phyloP scores from a whole-genome alignment of 2,113 vertebrate genomes.

The Gambusia affinis region DNA sequence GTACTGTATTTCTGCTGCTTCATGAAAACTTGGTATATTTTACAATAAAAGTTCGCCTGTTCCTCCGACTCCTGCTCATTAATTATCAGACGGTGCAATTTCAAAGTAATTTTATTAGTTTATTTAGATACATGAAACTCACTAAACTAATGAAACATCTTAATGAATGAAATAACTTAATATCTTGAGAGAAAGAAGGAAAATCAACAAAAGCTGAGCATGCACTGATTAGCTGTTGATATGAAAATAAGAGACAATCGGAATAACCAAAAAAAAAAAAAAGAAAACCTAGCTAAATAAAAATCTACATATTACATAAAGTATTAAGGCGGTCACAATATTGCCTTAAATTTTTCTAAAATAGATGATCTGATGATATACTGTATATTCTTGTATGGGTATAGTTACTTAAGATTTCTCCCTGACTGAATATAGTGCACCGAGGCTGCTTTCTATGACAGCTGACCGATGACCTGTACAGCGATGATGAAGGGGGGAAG shows the following conservation, averaged over 20 bases:
- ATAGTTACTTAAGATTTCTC: slow-evolving; percentile 56
- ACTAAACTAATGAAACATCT: slow-evolving; percentile 64
- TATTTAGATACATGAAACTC: slow-evolving; percentile 67
- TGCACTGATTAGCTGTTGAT: slow-evolving; percentile 60
- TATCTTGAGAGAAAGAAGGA: slow-evolving; percentile 33
- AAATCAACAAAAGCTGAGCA: slow-evolving; percentile 59
- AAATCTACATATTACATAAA: slow-evolving; percentile 59
- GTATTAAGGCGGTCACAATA: slow-evolving; percentile 61
- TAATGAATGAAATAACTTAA: slow-evolving; percentile 69
- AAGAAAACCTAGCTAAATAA: slow-evolving; percentile 60
- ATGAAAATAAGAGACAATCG: slow-evolving; percentile 32
- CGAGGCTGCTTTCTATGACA: slow-evolving; percentile 63
- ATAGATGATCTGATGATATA: slow-evolving; percentile 77
- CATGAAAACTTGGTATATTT: slow-evolving; percentile 90
- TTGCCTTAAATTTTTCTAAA: slow-evolving; percentile 76
- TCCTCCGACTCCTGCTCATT: slow-evolving; percentile 21
- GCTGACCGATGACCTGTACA: slow-evolving; percentile 53
- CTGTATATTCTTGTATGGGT: slow-evolving; percentile 65
- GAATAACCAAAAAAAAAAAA: slow-evolving; percentile 57
- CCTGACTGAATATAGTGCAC: slow-evolving; percentile 71
- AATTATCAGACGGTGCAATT: slow-evolving; percentile 26
- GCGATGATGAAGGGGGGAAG: slow-evolving; percentile 41
- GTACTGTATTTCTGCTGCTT: slow-evolving; percentile 92
- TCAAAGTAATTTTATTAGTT: slow-evolving; percentile 74
- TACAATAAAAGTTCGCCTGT: slow-evolving; percentile 84